Conservation (phyloP, 2,888 invertebrate species). For the Chymomyza fuscimana region DNA sequence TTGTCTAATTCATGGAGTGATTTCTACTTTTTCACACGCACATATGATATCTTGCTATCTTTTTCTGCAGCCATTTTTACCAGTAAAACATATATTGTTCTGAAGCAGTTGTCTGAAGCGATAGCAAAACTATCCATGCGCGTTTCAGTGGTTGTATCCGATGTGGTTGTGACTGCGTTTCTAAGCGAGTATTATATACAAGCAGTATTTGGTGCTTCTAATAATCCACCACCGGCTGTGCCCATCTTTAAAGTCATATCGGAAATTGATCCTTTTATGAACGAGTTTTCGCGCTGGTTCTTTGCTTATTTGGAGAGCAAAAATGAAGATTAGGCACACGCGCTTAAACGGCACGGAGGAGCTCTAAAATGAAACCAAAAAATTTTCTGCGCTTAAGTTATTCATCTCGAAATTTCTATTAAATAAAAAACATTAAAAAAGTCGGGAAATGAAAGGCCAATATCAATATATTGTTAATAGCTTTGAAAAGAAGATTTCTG, state of each 20-base stretch:
- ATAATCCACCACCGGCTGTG: conserved; percentile 64
- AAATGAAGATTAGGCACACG: conserved; percentile 29
- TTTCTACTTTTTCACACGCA: not conserved
- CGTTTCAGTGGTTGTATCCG: conserved; percentile 68
- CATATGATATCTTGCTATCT: conserved; percentile 8
- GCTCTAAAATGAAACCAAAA: not conserved
- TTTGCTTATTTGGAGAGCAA: conserved; percentile 60
- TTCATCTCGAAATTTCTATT: too few species aligned
- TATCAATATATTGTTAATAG: too few species aligned
- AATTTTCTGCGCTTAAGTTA: too few species aligned
- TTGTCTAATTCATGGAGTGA: not conserved
- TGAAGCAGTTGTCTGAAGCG: conserved; percentile 77
- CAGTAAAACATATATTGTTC: conserved; percentile 68
- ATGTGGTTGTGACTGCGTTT: conserved; percentile 74
- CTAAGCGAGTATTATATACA: conserved; percentile 75
- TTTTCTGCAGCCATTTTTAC: conserved; percentile 69
- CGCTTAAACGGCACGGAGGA: not conserved
- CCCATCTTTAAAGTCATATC: conserved; percentile 61
- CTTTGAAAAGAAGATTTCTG: too few species aligned
- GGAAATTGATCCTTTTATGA: conserved; percentile 70
- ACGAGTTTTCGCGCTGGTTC: conserved; percentile 73
- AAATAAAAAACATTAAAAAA: too few species aligned
- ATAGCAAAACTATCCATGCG: conserved; percentile 77
- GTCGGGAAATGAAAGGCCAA: too few species aligned
- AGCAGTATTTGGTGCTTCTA: conserved; percentile 63